phyloP scores from a whole-genome alignment of 2,113 vertebrate genomes.

The Rattus norvegicus region GRCr8 NC_086026.1:90065501-90066000 shows the following conservation, averaged over 20 bases:
- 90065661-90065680: not conserved
- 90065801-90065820: not conserved
- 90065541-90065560: not conserved
- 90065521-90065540: not conserved
- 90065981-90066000: not conserved
- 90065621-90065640: not conserved
- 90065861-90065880: not conserved
- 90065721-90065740: not conserved
- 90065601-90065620: not conserved
- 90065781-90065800: not conserved
- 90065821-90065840: not conserved
- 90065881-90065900: not conserved
- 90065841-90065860: not conserved
- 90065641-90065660: not conserved
- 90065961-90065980: not conserved
- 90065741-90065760: not conserved
- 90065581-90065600: not conserved
- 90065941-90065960: not conserved
- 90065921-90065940: not conserved
- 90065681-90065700: not conserved
- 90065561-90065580: not conserved
- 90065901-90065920: not conserved
- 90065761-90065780: not conserved
- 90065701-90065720: not conserved
- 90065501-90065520: not conserved